Evolutionary conservation across 2,113 vertebrate genomes (phyloP), one percentile per base, ranked within the genome.

Genomic region (Micronycteris hirsuta): DNA sequence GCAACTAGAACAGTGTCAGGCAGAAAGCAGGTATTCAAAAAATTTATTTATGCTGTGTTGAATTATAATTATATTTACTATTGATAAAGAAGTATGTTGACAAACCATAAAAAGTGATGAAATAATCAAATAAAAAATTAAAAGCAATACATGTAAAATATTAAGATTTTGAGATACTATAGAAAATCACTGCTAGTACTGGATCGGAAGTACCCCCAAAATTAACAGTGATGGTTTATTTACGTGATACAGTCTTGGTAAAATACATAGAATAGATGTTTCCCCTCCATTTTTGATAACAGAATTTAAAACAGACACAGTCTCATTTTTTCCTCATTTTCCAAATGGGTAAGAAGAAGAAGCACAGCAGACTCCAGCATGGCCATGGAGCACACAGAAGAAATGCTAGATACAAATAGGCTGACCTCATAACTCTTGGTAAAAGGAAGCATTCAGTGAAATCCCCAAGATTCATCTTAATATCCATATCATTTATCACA

Each of bases 261-360:
- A 82, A 85, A 93, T 77, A 63, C 52, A 91, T 15, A 19, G 5
- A 33, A 73, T 71, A 67, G 85, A 52, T 91, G 41, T 93, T 95
- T 97, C 86, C 33, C 31, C 76, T 93, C 61, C 87, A 2, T 65
- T 96, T 67, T 93, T 93, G 38, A 71, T 89, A 90, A 89, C 84
- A 88, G 80, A 96, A 81, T 88, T 84, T 82, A 91, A 97, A 70
- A 70, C 11, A 81, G 84, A 31, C 26, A 58, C 36, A 54, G 38
- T 67, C 43, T 93, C n/a, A 31, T 84, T 74, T 93, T 85, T 85
- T 71, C 38, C 49, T 95, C 49, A 88, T 86, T 97, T 97, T 93
- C 84, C 71, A 86, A 97, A 95, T 47, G 47, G 31, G 52, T 83
- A 80, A 89, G 93, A 83, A 96, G 12, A 33, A 96, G 12, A 28